Base-by-base conservation (phyloP, 2,113 vertebrate genomes). In the Takifugu bimaculatus region DNA sequence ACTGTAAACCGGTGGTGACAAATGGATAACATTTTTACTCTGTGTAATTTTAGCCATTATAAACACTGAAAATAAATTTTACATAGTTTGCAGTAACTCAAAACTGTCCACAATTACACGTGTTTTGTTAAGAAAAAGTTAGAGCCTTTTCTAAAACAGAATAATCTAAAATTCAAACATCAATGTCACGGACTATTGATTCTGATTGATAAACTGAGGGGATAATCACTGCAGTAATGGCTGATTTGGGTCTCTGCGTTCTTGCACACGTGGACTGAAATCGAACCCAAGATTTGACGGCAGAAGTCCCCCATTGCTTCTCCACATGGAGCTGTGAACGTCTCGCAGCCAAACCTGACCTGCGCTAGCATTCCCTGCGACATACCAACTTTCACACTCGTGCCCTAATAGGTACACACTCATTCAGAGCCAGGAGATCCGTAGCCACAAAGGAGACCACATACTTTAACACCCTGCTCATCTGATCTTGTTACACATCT, bases 381-480 rank as follows among this genome's bases (percentile, higher is more conserved):
- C 20, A 49, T 58, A 54, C 32, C 6, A 53, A 60, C 57, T 35
- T 32, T 26, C 57, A 57, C 68, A 56, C 52, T 54, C 42, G 57
- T 51, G 49, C 29, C 29, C 57, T 6, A 26, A 35, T 53, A 62
- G 57, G 28, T 65, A 53, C 43, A 50, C 9, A 2, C 58, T 59
- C n/a, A 27, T 44, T 2, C 52, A 78, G 50, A 70, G 51, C 58
- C 45, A 39, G 35, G 60, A 26, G 74, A 64, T 79, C 70, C 67
- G 32, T 45, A 82, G 69, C 74, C 72, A 73, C 14, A 25, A 69
- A 65, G 60, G 63, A 61, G 51, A 69, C 72, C 64, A 53, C 77
- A 85, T 82, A 82, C 65, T 87, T 86, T 85, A 72, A 86, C 86
- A 83, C 83, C 80, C 78, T 84, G 62, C 85, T 88, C 78, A 76